Evolutionary conservation across 1,140 invertebrate genomes (phyloP), one percentile per base, ranked within the genome.

Genomic region (Diachasmimorpha longicaudata): DNA sequence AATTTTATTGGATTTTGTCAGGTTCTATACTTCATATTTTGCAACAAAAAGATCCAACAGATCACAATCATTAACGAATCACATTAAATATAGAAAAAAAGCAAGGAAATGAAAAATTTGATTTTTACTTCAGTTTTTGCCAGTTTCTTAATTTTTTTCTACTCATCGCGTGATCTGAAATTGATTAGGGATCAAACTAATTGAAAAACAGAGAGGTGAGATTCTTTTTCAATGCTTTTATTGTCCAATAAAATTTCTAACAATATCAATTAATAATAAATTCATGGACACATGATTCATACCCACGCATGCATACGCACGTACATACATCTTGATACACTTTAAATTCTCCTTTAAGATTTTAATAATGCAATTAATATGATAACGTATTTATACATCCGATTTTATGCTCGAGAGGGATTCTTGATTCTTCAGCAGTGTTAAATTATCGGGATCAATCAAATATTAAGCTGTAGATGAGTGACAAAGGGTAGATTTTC

Each of bases 191-290:
- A 42, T 4, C 11, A 9, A 42, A 9, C 4, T 6, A 10, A 42
- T 42, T 31, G 31, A 42, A 42, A 42, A 42, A 6, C 25, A 63
- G 31, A 63, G 4, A 25, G 23, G 0, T 8, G 19, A 6, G 21
- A 3, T 25, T 14, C 21, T 25, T 5, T 63, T 25, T 25, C 23
- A 63, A 63, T 63, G 19, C 23, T 63, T 58, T 63, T 63, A 63
- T 63, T 63, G 58, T 63, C 58, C 58, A 63, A 25, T 63, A 63
- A 63, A 23, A n/a, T 63, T 63, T 63, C 58, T 63, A 63, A 63
- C 58, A 63, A 63, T 63, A 63, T 63, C 19, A 52, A 52, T 52
- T 52, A 52, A 52, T 52, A 63, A 63, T 63, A 58, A 58, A 63
- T 63, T 23, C 19, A 25, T 31, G 58, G 58, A 25, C 58, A 63